Evolutionary conservation across 2,888 invertebrate species (phyloP).

Genomic region (Spisula subtruncata): DNA sequence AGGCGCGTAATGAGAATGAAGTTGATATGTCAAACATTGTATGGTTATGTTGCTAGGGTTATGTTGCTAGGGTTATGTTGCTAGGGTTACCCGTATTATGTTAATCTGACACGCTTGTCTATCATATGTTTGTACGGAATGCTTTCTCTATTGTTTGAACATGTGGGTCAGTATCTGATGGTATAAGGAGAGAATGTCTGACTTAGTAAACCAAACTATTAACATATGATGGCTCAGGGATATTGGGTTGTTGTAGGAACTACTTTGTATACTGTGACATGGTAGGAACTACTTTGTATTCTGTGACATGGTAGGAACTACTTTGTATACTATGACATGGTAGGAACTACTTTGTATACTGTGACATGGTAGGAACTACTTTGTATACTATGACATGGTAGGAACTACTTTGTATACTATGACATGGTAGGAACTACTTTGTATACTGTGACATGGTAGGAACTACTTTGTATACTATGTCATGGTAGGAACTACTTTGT

Average conservation of each 20-base stretch:
- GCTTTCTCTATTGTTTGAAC: not conserved
- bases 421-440: no score
- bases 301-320: no score
- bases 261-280: not conserved
- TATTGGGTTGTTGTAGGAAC: not conserved
- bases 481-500: no score
- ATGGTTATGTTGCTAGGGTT: not conserved
- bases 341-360: no score
- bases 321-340: not conserved
- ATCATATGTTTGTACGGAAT: constrained; percentile 10
- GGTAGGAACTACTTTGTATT: no score
- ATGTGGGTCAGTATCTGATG: constrained; percentile 12
- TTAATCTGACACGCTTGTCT: not conserved
- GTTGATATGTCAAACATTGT: not conserved
- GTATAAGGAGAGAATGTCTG: not conserved
- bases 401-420: no score
- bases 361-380: no score
- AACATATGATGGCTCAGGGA: constrained; percentile 29
- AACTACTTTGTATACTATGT: no score
- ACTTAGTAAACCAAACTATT: constrained; percentile 11
- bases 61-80: not conserved
- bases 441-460: not conserved
- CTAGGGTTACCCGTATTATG: constrained; percentile 7
- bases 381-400: not conserved
- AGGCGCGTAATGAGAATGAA: no score